Evolutionary conservation across 2,888 invertebrate genomes (phyloP), one percentile per base, ranked within the genome.

Genomic region (Kuschelorhynchus macadamiae): DNA sequence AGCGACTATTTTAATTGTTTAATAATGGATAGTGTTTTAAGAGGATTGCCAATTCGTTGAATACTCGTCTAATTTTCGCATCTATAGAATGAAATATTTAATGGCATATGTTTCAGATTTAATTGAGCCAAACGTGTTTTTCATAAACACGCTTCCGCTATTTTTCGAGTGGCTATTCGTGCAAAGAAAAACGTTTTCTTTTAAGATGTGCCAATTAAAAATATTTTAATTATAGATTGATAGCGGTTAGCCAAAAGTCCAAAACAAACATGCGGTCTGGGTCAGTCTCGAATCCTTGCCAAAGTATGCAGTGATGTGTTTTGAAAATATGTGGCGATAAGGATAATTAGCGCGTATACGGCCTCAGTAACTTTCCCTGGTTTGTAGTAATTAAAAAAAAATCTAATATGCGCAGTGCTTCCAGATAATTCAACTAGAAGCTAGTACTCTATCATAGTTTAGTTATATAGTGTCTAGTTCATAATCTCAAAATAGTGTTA

Each of bases 161-260:
- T 52, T 46, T 25, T 18, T 36, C 47, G 33, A 64, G 59, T 39
- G 25, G 33, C 14, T 44, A 46, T 18, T 47, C 73, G 74, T 70
- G 70, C 72, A 75, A 66, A 65, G 61, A 50, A 32, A 47, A 25
- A 41, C 52, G 66, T 72, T 72, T 72, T 67, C 74, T 74, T 75
- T 75, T 73, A 73, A 71, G 71, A 71, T 65, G 73, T 78, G 78
- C 78, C 77, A 78, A 78, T 76, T 76, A 70, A 59, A 74, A 62
- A 77, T 60, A 57, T 76, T 68, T 77, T 79, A 79, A 79, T 79
- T 79, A 79, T 79, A 79, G 79, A 76, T 78, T 74, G 76, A 77
- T 76, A 74, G 72, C 44, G 75, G 68, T 71, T 71, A 68, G 65
- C 70, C 60, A 63, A 57, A 68, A 67, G 25, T 41, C 68, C 56